A percentile compares a stretch with the other conserved stretches of the same genome.
Evolutionary conservation across 2,797 vertebrate species (phyloP).

Genomic region (Micromesistius poutassou): DNA sequence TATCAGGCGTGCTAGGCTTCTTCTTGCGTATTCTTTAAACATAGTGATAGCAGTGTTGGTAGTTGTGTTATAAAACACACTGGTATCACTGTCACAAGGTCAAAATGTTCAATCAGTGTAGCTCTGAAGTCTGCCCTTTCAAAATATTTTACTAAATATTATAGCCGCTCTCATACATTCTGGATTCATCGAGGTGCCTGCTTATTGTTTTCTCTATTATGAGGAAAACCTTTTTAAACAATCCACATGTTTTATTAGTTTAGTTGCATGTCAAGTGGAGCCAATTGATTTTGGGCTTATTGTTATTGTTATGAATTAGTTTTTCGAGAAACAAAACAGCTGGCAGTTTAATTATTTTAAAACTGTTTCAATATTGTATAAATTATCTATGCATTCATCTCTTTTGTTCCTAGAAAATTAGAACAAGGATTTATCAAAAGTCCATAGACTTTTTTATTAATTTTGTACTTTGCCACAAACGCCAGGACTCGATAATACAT

Average conservation of each 20-base stretch:
- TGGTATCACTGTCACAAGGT: not conserved
- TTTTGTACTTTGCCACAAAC: not conserved
- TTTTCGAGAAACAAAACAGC: not conserved
- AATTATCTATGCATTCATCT: not conserved
- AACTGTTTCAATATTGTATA: not conserved
- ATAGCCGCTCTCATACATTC: not conserved
- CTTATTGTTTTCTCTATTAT: not conserved
- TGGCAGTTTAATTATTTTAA: not conserved
- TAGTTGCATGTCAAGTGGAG: not conserved
- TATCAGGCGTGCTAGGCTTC: not conserved
- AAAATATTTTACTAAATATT: not conserved
- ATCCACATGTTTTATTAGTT: not conserved
- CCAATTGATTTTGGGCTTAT: not conserved
- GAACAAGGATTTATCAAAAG: not conserved
- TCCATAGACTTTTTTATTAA: not conserved
- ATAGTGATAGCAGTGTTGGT: not conserved
- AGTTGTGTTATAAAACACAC: not conserved
- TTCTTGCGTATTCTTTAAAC: conserved; percentile 11
- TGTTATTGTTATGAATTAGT: not conserved
- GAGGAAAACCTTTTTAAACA: not conserved
- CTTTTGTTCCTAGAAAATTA: not conserved
- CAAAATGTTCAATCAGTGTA: not conserved
- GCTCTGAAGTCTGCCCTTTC: not conserved
- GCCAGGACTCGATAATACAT: not conserved
- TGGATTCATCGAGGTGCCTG: not conserved